These are phyloP conservation scores for Poecilobothrus nobilitatus DNA, from an alignment of 2,888 invertebrate genomes.

Conservation along the genomic window DNA sequence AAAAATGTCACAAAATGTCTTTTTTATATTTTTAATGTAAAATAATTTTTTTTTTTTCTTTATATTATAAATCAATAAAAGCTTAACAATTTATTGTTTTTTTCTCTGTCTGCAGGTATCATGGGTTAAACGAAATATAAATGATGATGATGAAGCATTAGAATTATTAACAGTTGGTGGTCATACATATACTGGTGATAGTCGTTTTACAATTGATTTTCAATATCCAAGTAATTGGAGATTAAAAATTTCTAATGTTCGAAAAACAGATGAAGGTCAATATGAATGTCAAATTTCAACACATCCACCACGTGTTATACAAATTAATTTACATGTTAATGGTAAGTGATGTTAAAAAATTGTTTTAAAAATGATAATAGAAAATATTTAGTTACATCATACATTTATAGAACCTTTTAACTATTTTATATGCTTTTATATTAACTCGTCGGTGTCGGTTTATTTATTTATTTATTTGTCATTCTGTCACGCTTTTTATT, in stretches of 20 bases:
- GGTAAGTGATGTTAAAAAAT: slow-evolving; percentile 41
- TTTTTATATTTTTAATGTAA: too few species aligned
- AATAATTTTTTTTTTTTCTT: neutral
- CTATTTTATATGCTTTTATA: too few species aligned
- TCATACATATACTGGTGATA: slow-evolving; percentile 59
- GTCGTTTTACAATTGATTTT: slow-evolving; percentile 50
- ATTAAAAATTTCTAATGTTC: slow-evolving; percentile 47
- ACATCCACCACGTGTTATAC: slow-evolving; percentile 48
- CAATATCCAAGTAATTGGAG: slow-evolving; percentile 53
- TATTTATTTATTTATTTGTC: too few species aligned
- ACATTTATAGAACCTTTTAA: neutral
- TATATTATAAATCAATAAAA: neutral
- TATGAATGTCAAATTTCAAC: slow-evolving; percentile 51
- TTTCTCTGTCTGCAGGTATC: slow-evolving; percentile 49
- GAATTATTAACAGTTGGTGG: slow-evolving; percentile 58
- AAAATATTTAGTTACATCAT: neutral
- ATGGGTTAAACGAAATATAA: slow-evolving; percentile 56
- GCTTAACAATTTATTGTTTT: neutral
- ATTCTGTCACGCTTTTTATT: too few species aligned
- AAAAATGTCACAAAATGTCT: too few species aligned
- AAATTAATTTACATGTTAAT: slow-evolving; percentile 46
- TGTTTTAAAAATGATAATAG: neutral
- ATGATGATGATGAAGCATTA: slow-evolving; percentile 51
- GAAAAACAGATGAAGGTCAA: slow-evolving; percentile 47
- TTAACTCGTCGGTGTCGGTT: too few species aligned